Evolutionary conservation across 1,140 invertebrate species (phyloP).

Genomic region (Mylabris phalerata): DNA sequence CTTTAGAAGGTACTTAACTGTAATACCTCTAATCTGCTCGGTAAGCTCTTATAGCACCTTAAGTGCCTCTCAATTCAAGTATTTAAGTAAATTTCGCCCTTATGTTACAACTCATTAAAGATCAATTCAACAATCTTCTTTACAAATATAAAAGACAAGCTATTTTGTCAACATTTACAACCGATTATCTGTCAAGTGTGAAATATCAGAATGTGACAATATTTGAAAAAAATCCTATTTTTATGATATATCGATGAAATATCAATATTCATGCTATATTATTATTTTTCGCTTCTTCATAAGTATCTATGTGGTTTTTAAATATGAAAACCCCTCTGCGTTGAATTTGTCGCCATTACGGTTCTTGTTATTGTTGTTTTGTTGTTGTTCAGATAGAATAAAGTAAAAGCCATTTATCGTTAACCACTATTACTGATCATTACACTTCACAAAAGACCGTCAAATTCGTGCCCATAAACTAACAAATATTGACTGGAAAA

Average conservation of each 20-base stretch:
- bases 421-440: not conserved
- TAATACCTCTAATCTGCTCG: conserved; percentile 25
- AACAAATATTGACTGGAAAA: conserved; percentile 37
- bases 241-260: too few relatives aligned
- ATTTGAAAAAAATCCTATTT: too few relatives aligned
- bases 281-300: too few relatives aligned
- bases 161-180: too few relatives aligned
- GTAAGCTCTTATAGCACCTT: conserved; percentile 31
- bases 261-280: too few relatives aligned
- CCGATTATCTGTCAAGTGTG: too few relatives aligned
- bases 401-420: not conserved
- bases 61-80: conserved; percentile 30
- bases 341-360: too few relatives aligned
- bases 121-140: too few relatives aligned
- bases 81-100: conserved; percentile 13
- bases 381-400: not conserved
- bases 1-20: conserved; percentile 26
- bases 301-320: too few relatives aligned
- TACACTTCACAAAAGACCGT: conserved; percentile 6
- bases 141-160: too few relatives aligned
- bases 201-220: too few relatives aligned
- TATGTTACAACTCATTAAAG: conserved; percentile 1
- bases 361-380: not conserved
- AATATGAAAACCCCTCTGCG: too few relatives aligned
- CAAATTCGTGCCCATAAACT: conserved; percentile 31